Evolutionary conservation across 2,888 invertebrate genomes (phyloP), one percentile per base, ranked within the genome.

Genomic region (Eristalinus aeneus): DNA sequence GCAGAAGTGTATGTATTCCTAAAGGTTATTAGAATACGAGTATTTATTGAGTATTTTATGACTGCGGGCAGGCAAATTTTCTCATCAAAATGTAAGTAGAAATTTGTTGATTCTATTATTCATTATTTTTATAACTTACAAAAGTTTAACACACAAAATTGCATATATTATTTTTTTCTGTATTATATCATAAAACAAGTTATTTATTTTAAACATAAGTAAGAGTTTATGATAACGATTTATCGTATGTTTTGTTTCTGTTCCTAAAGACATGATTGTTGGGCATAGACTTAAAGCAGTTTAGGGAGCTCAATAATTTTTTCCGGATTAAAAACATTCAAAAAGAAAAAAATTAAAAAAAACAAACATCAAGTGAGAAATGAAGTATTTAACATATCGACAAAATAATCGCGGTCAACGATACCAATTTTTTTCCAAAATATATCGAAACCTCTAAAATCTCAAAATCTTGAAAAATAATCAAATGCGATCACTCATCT

Each of bases 81-180:
- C 74, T 80, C 80, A 80, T 68, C 80, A 68, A 80, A 80, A 67
- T 80, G 80, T 80, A 80, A 80, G 80, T 80, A 80, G 74, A 12
- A 58, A 74, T 20, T 68, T 68, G 32, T 68, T 68, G 27, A 63
- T 56, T 67, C 60, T 58, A 68, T 68, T 61, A 34, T 20, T 46
- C 36, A 36, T 36, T 72, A 39, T 34, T 32, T 23, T 78, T 64
- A 58, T 53, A 31, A 54, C 9, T 36, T 61, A 23, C 20, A 53
- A 4, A 31, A 64, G 46, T 22, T 58, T 79, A 53, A 39, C 67
- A 60, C 78, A 72, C 72, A 67, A 67, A 61, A 23, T 16, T 46
- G 16, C 46, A 46, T 46, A 16, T 16, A 46, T 46, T 46, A 60
- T 65, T 64, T 5, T 46, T 46, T 46, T 46, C 46, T 46, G 46